phyloP scores from a whole-genome alignment of 2,797 vertebrate species.

The Gobionotothen gibberifrons region DNA sequence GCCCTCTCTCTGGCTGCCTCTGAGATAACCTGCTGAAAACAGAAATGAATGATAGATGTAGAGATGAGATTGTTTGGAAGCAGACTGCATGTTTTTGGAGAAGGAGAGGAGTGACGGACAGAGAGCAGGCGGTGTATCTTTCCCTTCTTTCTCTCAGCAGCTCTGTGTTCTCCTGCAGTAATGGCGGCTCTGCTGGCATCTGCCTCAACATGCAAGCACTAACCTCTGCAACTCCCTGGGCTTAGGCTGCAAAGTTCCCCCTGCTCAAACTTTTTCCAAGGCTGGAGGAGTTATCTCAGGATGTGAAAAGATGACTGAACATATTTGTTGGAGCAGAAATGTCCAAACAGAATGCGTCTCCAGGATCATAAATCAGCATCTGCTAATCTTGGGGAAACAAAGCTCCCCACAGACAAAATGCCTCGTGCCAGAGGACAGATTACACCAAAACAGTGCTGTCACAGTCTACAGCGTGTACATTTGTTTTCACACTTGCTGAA shows the following conservation, averaged over 20 bases:
- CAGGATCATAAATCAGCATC: slow-evolving; percentile 65
- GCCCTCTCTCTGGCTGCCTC: slow-evolving; percentile 53
- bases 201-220: slow-evolving; percentile 28
- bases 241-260: neutral
- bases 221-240: slow-evolving; percentile 22
- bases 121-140: slow-evolving; percentile 43
- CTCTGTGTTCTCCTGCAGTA: slow-evolving; percentile 36
- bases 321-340: slow-evolving; percentile 47
- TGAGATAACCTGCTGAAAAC: slow-evolving; percentile 74
- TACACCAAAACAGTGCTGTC: slow-evolving; percentile 20
- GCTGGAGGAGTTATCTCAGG: slow-evolving; percentile 39
- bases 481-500: slow-evolving; percentile 20
- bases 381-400: slow-evolving; percentile 61
- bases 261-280: slow-evolving; percentile 47
- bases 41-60: slow-evolving; percentile 66
- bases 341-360: slow-evolving; percentile 52
- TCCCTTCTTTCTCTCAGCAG: slow-evolving; percentile 46
- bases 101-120: slow-evolving; percentile 66
- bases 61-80: slow-evolving; percentile 66
- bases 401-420: slow-evolving; percentile 12
- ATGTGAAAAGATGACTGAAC: slow-evolving; percentile 46
- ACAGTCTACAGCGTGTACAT: slow-evolving; percentile 17
- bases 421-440: slow-evolving; percentile 28
- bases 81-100: slow-evolving; percentile 54
- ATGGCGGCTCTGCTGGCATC: slow-evolving; percentile 37